Percentiles rank a stretch among this genome's conserved stretches.
phyloP scores from a whole-genome alignment of 2,888 invertebrate species.

The Campopleginae sp. region DNA sequence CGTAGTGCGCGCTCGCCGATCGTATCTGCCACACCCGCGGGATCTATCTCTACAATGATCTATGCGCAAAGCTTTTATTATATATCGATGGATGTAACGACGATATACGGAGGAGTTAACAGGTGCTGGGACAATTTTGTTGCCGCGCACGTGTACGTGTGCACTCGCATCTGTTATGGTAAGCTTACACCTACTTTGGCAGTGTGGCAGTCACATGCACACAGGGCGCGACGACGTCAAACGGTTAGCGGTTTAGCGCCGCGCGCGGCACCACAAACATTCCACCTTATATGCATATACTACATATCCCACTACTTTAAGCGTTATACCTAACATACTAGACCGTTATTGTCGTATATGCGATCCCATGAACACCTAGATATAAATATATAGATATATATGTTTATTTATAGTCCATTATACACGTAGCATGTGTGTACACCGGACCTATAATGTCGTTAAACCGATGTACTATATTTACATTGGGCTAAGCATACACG shows the following conservation, averaged over 20 bases:
- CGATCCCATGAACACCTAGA: conserved; percentile 37
- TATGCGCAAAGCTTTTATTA: conserved; percentile 1
- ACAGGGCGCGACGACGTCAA: conserved; percentile 64
- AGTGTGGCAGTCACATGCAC: conserved; percentile 51
- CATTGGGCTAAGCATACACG: conserved; percentile 44
- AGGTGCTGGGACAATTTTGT: conserved; percentile 30
- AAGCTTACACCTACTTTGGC: neutral
- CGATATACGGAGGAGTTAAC: conserved; percentile 1
- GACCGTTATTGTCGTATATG: conserved; percentile 58
- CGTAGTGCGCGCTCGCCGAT: neutral
- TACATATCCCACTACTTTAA: conserved; percentile 42
- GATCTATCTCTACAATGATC: conserved; percentile 28
- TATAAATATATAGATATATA: conserved; percentile 28
- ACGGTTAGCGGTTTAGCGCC: conserved; percentile 68
- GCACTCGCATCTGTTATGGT: conserved; percentile 6
- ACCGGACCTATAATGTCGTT: conserved; percentile 53
- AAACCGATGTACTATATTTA: conserved; percentile 54
- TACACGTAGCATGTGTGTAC: conserved; percentile 37
- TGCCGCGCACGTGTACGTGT: neutral
- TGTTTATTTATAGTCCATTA: conserved; percentile 14
- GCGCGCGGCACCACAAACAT: conserved; percentile 61
- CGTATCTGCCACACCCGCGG: conserved; percentile 32
- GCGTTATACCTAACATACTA: conserved; percentile 47
- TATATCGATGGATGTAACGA: neutral
- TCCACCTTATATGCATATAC: conserved; percentile 56